Base-by-base conservation (phyloP, 2,888 invertebrate species). In the Charanyca ferruginea region DNA sequence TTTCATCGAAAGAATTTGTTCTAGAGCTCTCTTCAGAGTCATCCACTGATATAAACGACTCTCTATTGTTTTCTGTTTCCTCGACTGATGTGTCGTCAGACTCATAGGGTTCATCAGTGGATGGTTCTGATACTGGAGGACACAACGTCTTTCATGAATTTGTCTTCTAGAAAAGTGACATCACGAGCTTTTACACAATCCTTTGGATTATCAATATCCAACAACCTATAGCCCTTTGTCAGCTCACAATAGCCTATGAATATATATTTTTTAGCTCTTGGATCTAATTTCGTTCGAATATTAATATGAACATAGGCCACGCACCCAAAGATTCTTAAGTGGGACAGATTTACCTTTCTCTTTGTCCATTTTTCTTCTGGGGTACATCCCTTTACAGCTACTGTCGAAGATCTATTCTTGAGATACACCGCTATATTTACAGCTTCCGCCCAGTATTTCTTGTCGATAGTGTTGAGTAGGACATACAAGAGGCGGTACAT, bases 151-250 rank as follows among this genome's bases (percentile, higher is more conserved):
- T 41, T 41, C 16, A n/a, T n/a, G 16, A 45, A 18, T 18, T 45
- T n/a, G 20, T 45, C 20, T 20, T 45, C 45, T 8, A 45, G 20
- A 18, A 45, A 45, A 45, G 20, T 18, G 5, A 45, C 45, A 18
- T 45, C 45, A 18, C 22, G n/a, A 6, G 45, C n/a, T 9, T 45
- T 45, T 7, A 45, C 0, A 2, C 45, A 45, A 3, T 45, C 20
- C 9, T 8, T 3, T 9, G 45, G 45, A 9, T 20, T 45, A 18
- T 9, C 9, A 45, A 20, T n/a, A 9, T 45, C 16, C 20, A 75
- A 73, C 5, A 80, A 47, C 28, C 81, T 69, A 49, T 83, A 83
- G 1, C 81, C 83, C 55, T 84, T 83, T 0, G 72, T 53, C 53
- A 73, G 63, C 18, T 81, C 78, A 32, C 67, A 42, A 60, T 73